phyloP scores from a whole-genome alignment of 1,140 invertebrate genomes.

The Drosophila persimilis region DNA sequence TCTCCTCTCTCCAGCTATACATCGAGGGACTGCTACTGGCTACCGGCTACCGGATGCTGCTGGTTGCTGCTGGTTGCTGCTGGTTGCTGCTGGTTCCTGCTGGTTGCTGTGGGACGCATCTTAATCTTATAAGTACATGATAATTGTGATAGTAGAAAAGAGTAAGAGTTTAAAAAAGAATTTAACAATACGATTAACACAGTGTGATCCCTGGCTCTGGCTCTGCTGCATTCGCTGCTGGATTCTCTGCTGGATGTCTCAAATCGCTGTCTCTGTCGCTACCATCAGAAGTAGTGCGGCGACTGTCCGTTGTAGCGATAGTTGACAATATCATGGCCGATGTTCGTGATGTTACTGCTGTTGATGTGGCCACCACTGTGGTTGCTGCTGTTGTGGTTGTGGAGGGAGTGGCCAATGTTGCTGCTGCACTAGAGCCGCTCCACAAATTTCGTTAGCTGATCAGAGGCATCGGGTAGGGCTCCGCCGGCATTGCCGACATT shows the following conservation, averaged over 20 bases:
- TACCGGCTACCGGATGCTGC: not conserved
- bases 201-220: constrained; percentile 26
- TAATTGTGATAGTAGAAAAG: constrained; percentile 14
- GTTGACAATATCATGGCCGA: constrained; percentile 7
- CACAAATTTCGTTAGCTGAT: constrained; percentile 96
- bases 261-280: too few species aligned
- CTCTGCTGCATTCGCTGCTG: too few species aligned
- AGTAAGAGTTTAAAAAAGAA: constrained; percentile 7
- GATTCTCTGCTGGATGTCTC: constrained; percentile 1
- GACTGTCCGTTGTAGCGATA: constrained; percentile 45
- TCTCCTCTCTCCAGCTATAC: too few species aligned
- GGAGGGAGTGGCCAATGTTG: constrained; percentile 29
- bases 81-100: not conserved
- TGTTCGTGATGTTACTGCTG: not conserved
- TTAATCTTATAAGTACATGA: constrained; percentile 24
- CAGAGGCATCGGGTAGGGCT: constrained; percentile 92
- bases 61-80: not conserved
- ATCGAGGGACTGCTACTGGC: not conserved
- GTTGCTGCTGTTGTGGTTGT: constrained; percentile 16
- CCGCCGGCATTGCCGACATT: constrained; percentile 83
- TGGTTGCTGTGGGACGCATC: constrained; percentile 2
- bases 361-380: constrained; percentile 4
- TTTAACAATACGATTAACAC: constrained; percentile 39
- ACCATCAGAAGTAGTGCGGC: constrained; percentile 45
- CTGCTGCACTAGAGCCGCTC: constrained; percentile 89